Base-by-base conservation (phyloP, 2,113 vertebrate species). In the Dicerorhinus sumatrensis region DNA sequence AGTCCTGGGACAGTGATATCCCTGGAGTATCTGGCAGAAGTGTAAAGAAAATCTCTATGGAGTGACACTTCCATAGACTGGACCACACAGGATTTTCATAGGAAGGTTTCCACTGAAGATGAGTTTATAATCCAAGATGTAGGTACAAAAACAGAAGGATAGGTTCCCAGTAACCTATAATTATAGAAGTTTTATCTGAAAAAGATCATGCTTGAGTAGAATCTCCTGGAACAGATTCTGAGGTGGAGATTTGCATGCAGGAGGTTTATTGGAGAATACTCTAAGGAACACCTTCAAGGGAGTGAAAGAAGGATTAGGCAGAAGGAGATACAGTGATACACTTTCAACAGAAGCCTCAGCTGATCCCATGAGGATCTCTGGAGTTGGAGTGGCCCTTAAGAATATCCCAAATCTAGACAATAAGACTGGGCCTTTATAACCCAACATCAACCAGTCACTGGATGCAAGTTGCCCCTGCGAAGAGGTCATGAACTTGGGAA, bases 1-100 rank as follows among this genome's bases (percentile, higher is more conserved):
- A 91, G 95, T 93, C 82, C 65, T 88, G 86, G 46, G 69, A 95
- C 63, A 97, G 58, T 89, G 73, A 84, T 79, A 72, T 72, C 92
- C 70, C 48, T 67, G 51, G 73, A 89, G 51, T 86, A 89, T 21
- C 56, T 70, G 42, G 63, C 13, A 91, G 63, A 94, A 89, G 58
- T 91, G 82, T 95, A 65, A 31, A 51, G 67, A 84, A 91, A 92
- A 88, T 80, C 75, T 86, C 86, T 65, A 12, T 25, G 12, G 58
- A 87, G 33, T 33, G 51, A 83, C 31, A 79, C 3, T 77, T 96
- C 51, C 69, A 89, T 36, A 97, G 75, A 20, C 80, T 75, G 10
- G 31, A 31, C 21, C n/a, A 95, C 54, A n/a, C 4, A 73, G 87
- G 46, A 81, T 82, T 96, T 83, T 92, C 75, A 60, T 5, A 83